Evolutionary conservation across 2,797 vertebrate species (phyloP).

Genomic region (Rhinella marina): DNA sequence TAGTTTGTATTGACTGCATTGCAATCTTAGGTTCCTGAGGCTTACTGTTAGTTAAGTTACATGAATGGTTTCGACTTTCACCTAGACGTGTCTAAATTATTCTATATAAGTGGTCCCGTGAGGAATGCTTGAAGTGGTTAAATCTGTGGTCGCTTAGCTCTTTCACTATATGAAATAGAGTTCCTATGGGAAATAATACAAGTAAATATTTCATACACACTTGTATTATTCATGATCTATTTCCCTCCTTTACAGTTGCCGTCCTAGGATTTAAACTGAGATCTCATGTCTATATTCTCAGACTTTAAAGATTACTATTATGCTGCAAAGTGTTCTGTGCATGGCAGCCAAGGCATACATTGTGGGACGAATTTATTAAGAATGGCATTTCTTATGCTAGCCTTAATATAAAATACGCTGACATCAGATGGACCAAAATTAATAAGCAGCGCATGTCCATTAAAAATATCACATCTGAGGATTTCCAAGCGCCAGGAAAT

Average conservation of each 20-base stretch:
- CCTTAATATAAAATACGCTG: no score
- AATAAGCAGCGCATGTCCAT: no score
- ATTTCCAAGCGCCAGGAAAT: no score
- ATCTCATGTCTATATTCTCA: constrained; percentile 3
- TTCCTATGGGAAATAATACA: constrained; percentile 42
- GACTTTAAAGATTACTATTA: background rate
- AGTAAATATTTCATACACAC: constrained; percentile 56
- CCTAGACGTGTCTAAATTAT: constrained; percentile 22
- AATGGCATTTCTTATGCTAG: no score
- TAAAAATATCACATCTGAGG: no score
- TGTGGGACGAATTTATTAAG: background rate
- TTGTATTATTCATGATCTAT: constrained; percentile 51
- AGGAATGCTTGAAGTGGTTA: constrained; percentile 44
- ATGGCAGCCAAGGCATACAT: background rate
- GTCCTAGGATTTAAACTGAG: constrained; percentile 32
- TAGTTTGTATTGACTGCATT: background rate
- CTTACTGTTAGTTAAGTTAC: background rate
- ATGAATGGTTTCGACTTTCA: background rate
- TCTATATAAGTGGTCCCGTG: constrained; percentile 39
- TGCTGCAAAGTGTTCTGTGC: background rate
- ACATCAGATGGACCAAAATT: no score
- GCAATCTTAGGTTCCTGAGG: background rate
- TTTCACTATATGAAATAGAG: constrained; percentile 47
- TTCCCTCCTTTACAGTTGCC: constrained; percentile 12
- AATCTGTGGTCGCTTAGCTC: constrained; percentile 43